Conservation (phyloP, 2,113 vertebrate genomes). For the Aegypius monachus region DNA sequence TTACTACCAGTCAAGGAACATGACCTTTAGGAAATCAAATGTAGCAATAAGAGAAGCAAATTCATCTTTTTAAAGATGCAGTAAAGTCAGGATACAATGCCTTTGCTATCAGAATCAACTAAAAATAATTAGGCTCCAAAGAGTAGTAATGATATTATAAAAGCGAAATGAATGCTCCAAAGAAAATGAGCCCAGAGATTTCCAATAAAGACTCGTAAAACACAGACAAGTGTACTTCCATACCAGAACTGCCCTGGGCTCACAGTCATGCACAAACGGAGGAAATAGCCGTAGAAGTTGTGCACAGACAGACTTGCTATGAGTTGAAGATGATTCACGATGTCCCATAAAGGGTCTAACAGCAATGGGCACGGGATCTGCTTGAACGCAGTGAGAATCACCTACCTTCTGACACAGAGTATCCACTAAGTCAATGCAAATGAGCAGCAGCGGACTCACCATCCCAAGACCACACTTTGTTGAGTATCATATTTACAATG, state of each 20-base stretch:
- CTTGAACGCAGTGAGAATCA: background rate
- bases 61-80: background rate
- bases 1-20: background rate
- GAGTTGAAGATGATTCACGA: background rate
- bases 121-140: background rate
- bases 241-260: background rate
- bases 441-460: background rate
- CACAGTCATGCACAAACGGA: background rate
- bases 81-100: background rate
- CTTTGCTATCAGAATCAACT: background rate
- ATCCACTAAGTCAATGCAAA: background rate
- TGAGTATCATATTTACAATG: accelerated
- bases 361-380: background rate
- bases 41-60: background rate
- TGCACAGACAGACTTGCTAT: background rate
- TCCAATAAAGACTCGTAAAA: background rate
- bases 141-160: background rate
- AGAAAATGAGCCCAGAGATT: background rate
- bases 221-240: background rate
- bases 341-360: background rate
- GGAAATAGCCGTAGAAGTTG: background rate
- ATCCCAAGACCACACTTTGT: background rate
- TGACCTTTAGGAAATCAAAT: background rate
- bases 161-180: background rate
- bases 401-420: background rate